Evolutionary conservation across 2,797 vertebrate genomes (phyloP), one percentile per base, ranked within the genome.

Genomic region (Rhodeus uyekii): DNA sequence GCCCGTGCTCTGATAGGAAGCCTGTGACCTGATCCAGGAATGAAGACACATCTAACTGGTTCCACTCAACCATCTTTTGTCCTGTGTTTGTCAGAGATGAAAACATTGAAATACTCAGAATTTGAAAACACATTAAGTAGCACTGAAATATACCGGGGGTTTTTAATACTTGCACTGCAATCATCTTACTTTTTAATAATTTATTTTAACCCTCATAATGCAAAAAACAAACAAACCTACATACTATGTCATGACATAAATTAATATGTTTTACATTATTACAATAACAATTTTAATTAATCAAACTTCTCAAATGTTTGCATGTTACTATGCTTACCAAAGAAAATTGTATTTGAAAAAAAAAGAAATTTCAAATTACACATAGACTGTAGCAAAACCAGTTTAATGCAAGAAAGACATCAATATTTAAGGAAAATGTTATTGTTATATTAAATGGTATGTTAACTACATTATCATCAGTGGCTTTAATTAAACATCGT

Each of bases 21-120:
- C 97, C 96, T 0, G 95, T 96, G 63, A 98, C 96, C 93, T 99
- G 98, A 91, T 99, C 98, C 93, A 99, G 89, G 90, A 99, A 99
- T 14, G 98, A 98, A 16, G 96, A 92, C 87, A 97, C 98, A 27
- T 99, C 98, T 83, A 99, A 92, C 88, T 99, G 95, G 90, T 98
- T 98, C 98, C 98, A 99, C 90, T 99, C 98, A 88, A 99, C 97
- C 89, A 99, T 95, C 89, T 99, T 99, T 90, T 99, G 98, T 89
- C 98, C 98, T 99, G 87, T 78, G 42, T 48, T 63, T 75, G 36
- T 68, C 58, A 86, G 19, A 34, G 53, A 82, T 73, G 9, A 32
- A 65, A 48, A 24, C 16, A 60, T 13, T 60, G 24, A 60, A 60
- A 29, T 7, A 60, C 24, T 29, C 55, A 1, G 27, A 60, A 60